Percentiles rank a stretch among this genome's conserved stretches.
These are phyloP conservation scores for Cyclina sinensis DNA, from an alignment of 1,140 invertebrate genomes.

Conservation along the genomic window DNA sequence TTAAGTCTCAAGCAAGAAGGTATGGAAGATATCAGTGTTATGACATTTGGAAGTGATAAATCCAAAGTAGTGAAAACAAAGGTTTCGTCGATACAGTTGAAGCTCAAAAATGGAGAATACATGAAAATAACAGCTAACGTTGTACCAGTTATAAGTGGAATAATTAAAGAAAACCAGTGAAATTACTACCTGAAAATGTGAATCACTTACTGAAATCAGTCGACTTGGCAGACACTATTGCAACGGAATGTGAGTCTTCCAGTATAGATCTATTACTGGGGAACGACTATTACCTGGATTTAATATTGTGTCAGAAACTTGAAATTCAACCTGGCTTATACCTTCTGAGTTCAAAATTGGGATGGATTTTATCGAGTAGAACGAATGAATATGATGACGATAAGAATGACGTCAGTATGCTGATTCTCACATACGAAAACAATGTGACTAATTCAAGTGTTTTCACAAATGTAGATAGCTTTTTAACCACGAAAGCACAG, in stretches of 20 bases:
- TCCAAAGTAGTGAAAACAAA: conserved; percentile 7
- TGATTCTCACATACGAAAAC: neutral
- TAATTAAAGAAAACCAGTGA: neutral
- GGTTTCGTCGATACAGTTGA: neutral
- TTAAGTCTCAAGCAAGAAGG: neutral
- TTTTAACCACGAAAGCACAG: neutral
- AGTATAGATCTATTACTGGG: neutral
- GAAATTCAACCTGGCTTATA: neutral
- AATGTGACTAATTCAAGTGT: neutral
- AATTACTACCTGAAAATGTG: neutral
- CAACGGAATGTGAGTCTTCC: neutral
- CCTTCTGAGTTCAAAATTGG: neutral
- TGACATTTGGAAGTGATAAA: conserved; percentile 18
- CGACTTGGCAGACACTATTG: neutral
- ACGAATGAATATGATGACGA: neutral
- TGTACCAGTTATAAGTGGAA: neutral
- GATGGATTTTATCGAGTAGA: neutral
- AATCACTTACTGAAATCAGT: neutral
- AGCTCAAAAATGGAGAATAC: neutral
- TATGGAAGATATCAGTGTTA: conserved; percentile 25
- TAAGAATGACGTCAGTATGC: neutral
- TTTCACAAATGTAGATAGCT: neutral
- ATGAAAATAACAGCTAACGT: neutral
- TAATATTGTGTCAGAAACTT: neutral
- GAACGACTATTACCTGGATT: neutral